Percentiles rank a stretch among this genome's conserved stretches.
These are phyloP conservation scores for Drosophila histrio DNA, from an alignment of 2,888 invertebrate species.

Conservation along the genomic window DNA sequence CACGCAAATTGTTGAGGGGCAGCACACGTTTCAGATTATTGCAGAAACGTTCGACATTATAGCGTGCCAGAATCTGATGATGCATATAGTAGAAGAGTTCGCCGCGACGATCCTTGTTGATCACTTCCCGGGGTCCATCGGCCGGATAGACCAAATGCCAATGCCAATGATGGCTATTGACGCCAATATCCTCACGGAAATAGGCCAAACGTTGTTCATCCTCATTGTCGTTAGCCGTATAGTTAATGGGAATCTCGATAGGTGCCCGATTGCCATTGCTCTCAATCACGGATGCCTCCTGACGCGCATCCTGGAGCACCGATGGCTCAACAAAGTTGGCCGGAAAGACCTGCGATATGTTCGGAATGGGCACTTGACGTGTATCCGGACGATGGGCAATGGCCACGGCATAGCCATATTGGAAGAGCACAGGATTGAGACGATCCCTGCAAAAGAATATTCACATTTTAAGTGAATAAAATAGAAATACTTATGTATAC, in stretches of 20 bases:
- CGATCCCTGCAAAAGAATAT: constrained; percentile 86
- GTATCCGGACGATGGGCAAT: constrained; percentile 87
- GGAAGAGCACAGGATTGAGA: constrained; percentile 92
- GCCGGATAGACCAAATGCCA: constrained; percentile 95
- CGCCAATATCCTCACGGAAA: constrained; percentile 93
- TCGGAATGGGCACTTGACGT: constrained; percentile 88
- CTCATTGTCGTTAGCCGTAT: constrained; percentile 90
- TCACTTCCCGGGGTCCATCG: constrained; percentile 87
- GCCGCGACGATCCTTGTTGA: constrained; percentile 89
- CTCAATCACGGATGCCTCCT: constrained; percentile 88
- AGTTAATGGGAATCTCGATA: constrained; percentile 90
- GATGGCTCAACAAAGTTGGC: constrained; percentile 92
- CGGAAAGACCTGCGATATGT: constrained; percentile 91
- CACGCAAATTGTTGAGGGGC: constrained; percentile 88
- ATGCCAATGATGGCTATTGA: constrained; percentile 96
- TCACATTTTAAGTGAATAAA: not conserved
- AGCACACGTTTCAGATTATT: constrained; percentile 88
- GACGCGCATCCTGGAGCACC: constrained; percentile 88
- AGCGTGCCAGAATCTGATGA: constrained; percentile 87
- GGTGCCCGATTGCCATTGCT: constrained; percentile 84
- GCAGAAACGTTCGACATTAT: constrained; percentile 91
- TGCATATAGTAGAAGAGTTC: constrained; percentile 91
- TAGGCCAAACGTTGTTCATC: constrained; percentile 92
- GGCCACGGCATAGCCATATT: constrained; percentile 91
- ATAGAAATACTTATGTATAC: not conserved